These are phyloP conservation scores for Paramormyrops hopkinsi DNA, from an alignment of 2,797 vertebrate genomes.

Conservation along the genomic window DNA sequence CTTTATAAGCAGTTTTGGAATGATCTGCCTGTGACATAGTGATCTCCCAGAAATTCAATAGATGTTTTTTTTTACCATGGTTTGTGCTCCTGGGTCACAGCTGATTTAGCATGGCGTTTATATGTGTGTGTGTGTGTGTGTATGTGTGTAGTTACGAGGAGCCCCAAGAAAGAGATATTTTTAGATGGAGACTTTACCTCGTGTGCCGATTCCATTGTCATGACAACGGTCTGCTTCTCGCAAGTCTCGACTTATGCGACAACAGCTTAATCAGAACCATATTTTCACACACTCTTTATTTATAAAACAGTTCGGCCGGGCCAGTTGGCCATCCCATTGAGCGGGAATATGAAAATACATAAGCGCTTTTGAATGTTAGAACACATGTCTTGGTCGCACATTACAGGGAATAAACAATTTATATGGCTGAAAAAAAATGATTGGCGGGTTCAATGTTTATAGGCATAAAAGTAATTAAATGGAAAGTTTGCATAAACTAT, in stretches of 20 bases:
- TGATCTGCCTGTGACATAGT: background rate
- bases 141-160: background rate
- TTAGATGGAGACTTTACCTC: slow-evolving; percentile 26
- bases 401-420: background rate
- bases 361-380: background rate
- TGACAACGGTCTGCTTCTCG: slow-evolving; percentile 22
- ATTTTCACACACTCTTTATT: slow-evolving; percentile 12
- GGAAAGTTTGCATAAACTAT: background rate
- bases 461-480: background rate
- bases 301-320: slow-evolving; percentile 5
- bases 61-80: background rate
- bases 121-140: background rate
- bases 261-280: slow-evolving; percentile 24
- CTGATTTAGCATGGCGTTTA: background rate
- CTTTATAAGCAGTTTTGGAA: background rate
- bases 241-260: slow-evolving; percentile 9
- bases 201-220: slow-evolving; percentile 22
- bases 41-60: background rate
- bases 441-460: background rate
- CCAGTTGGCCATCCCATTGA: slow-evolving; percentile 1
- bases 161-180: slow-evolving; percentile 20
- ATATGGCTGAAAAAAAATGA: slow-evolving; percentile 10
- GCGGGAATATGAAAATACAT: background rate
- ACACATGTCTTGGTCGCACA: background rate
- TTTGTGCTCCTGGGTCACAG: background rate